These are phyloP conservation scores for Pachymerium ferrugineum DNA, from an alignment of 2,888 invertebrate species.

Conservation along the genomic window DNA sequence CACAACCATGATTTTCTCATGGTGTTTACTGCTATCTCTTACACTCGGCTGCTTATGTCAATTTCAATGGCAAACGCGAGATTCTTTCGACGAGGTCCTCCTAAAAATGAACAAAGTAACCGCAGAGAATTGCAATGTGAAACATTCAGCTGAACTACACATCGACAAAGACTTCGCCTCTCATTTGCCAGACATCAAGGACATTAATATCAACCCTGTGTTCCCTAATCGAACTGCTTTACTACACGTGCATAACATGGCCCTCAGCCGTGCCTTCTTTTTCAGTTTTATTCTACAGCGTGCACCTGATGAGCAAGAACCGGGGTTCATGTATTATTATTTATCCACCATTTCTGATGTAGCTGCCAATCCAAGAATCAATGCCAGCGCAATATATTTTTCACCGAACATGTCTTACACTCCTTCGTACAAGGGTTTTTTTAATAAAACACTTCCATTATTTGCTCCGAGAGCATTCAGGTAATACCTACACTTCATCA, in stretches of 20 bases:
- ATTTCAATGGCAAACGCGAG: constrained; percentile 86
- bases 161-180: constrained; percentile 79
- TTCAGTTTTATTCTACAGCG: constrained; percentile 92
- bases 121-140: constrained; percentile 82
- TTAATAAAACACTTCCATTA: constrained; percentile 88
- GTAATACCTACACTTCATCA: too few relatives aligned
- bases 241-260: constrained; percentile 91
- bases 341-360: constrained; percentile 92
- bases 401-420: constrained; percentile 90
- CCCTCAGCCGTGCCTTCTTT: constrained; percentile 90
- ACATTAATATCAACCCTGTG: constrained; percentile 87
- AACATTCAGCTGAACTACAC: constrained; percentile 74
- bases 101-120: constrained; percentile 75
- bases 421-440: constrained; percentile 88
- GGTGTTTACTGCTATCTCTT: too few relatives aligned
- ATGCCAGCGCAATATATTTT: constrained; percentile 89
- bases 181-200: constrained; percentile 86
- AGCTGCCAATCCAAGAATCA: constrained; percentile 82
- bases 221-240: constrained; percentile 90
- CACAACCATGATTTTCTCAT: neutral
- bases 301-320: constrained; percentile 86
- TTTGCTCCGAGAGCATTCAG: constrained; percentile 88
- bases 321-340: constrained; percentile 97
- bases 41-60: constrained; percentile 54
- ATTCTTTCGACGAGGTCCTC: constrained; percentile 83